Percentiles rank a stretch among this genome's conserved stretches.
These are phyloP conservation scores for Dipodomys ordii DNA, from an alignment of 2,113 vertebrate genomes.

Conservation along the genomic window DNA sequence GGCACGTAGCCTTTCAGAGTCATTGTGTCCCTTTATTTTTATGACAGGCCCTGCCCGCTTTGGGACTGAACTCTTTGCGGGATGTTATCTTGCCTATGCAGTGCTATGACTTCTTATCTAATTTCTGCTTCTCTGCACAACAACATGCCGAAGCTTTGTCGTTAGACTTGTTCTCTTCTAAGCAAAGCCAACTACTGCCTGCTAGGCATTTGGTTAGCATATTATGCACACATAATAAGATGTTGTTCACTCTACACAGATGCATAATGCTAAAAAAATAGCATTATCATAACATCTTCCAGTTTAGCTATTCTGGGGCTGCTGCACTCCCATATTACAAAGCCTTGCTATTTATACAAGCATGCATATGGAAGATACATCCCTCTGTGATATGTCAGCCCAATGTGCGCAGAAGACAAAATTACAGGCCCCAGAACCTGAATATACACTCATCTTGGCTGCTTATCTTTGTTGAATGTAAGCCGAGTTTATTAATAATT, in stretches of 20 bases:
- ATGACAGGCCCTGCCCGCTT: background rate
- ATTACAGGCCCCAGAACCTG: conserved; percentile 14
- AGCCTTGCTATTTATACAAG: conserved; percentile 73
- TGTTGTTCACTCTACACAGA: conserved; percentile 67
- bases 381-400: conserved; percentile 42
- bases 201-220: conserved; percentile 38
- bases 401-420: conserved; percentile 53
- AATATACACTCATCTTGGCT: background rate
- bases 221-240: conserved; percentile 49
- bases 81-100: conserved; percentile 68
- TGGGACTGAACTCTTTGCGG: conserved; percentile 35
- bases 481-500: conserved; percentile 66
- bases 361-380: conserved; percentile 64
- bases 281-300: conserved; percentile 66
- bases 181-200: conserved; percentile 27
- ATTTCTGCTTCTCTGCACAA: conserved; percentile 51
- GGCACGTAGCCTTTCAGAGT: conserved; percentile 46
- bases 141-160: background rate
- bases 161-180: background rate
- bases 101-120: conserved; percentile 24
- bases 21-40: conserved; percentile 39
- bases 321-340: conserved; percentile 69
- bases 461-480: conserved; percentile 32
- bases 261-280: conserved; percentile 72
- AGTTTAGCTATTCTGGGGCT: conserved; percentile 80